These are phyloP conservation scores for Apistogramma diplotaenia DNA, from an alignment of 2,113 vertebrate genomes.

Conservation along the genomic window DNA sequence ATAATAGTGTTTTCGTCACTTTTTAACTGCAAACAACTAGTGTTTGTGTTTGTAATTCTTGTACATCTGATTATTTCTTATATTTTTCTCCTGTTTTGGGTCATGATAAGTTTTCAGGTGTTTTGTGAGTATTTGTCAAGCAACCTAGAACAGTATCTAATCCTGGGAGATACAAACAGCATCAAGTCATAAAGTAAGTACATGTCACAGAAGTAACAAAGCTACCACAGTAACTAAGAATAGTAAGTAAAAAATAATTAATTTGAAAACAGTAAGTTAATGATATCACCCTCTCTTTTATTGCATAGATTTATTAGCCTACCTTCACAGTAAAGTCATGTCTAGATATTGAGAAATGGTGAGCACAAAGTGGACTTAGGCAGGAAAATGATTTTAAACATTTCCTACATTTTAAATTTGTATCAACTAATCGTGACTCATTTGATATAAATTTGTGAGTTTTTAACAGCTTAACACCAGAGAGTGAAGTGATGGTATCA, in stretches of 20 bases:
- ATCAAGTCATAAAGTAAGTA: not conserved
- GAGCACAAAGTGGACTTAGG: not conserved
- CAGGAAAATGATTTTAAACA: not conserved
- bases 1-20: not conserved
- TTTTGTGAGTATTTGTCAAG: not conserved
- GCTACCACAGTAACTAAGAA: not conserved
- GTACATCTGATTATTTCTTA: not conserved
- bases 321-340: not conserved
- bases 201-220: not conserved
- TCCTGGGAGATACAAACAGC: not conserved
- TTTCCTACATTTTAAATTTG: not conserved
- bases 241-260: not conserved
- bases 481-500: not conserved
- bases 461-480: not conserved
- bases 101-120: not conserved
- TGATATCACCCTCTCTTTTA: not conserved
- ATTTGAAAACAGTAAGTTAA: not conserved
- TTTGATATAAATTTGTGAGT: not conserved
- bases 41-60: not conserved
- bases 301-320: not conserved
- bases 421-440: not conserved
- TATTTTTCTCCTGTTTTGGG: not conserved
- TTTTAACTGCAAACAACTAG: not conserved
- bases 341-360: not conserved
- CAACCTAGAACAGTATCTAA: not conserved